These are phyloP conservation scores for Bagarius yarrelli DNA, from an alignment of 2,113 vertebrate species.

Conservation along the genomic window DNA sequence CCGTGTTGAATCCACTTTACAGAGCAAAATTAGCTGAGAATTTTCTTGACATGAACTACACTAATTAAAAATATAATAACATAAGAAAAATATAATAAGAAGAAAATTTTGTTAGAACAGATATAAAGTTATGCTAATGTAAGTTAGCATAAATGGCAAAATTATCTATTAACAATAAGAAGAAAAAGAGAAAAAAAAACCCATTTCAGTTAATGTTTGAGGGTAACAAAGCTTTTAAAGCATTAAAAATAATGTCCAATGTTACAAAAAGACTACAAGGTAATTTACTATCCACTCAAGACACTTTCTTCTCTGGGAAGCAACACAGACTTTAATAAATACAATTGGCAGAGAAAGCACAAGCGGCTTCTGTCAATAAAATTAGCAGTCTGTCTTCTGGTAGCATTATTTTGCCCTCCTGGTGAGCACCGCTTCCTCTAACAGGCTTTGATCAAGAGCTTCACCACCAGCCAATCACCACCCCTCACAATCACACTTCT, in stretches of 20 bases:
- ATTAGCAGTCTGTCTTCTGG: constrained; percentile 34
- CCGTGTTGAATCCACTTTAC: too few species aligned
- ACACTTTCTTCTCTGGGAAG: constrained; percentile 25
- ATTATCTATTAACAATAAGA: background rate
- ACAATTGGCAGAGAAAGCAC: constrained; percentile 11
- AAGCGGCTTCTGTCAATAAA: constrained; percentile 43
- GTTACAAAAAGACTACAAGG: background rate
- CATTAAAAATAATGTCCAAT: too few species aligned
- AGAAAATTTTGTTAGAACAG: background rate
- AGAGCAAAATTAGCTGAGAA: too few species aligned
- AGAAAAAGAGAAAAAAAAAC: too few species aligned
- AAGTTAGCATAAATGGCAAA: background rate
- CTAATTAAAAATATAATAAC: background rate
- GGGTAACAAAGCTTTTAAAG: too few species aligned
- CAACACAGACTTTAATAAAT: constrained; percentile 36
- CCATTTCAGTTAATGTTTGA: background rate
- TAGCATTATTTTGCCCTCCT: constrained; percentile 35
- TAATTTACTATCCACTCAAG: constrained; percentile 17
- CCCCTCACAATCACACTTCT: constrained; percentile 19
- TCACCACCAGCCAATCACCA: constrained; percentile 42
- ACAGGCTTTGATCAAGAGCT: constrained; percentile 45
- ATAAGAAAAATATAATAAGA: background rate
- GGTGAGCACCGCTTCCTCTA: constrained; percentile 40
- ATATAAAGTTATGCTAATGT: background rate
- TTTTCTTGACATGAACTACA: too few species aligned